Evolutionary conservation across 2,888 invertebrate genomes (phyloP), one percentile per base, ranked within the genome.

Genomic region (Hybos culiciformis): DNA sequence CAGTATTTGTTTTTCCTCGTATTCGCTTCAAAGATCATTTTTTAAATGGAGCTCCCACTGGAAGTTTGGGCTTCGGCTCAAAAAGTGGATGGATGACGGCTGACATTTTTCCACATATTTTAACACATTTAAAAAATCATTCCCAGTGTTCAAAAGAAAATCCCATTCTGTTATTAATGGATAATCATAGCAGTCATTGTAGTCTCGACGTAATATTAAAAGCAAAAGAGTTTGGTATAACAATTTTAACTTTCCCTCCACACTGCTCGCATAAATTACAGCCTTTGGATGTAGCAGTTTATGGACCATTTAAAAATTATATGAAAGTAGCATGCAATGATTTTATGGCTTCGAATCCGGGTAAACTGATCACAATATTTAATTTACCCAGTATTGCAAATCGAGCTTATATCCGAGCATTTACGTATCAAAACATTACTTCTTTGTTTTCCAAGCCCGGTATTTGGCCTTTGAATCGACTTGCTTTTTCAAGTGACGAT

Each of bases 311-410:
- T 1, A 58, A 59, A 47, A 55, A 54, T 44, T 46, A 44, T 8
- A 12, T 55, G 14, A 56, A 55, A 39, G 19, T 50, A 7, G 45
- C 54, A 1, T 48, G 49, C 26, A 54, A 55, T 42, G 52, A 37
- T 1, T 59, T 56, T 55, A 53, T 59, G 53, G 34, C 50, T 38
- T 56, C 21, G 19, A 21, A 60, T 17, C 54, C 56, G 2, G 58
- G 54, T 2, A 51, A 50, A 43, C 53, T 54, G 0, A 56, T 59
- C 52, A 39, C 53, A 0, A 58, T 56, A 3, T 55, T 59, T 20
- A 52, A 58, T 21, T 55, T 59, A n/a, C 57, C 56, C 18, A 42
- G 45, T 1, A 51, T 57, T 17, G 24, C 39, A 19, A 19, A 4
- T 33, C 14, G 19, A 12, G 26, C 39, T 18, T 20, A 29, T 20